Conservation (phyloP, 2,888 invertebrate species). For the Periphyllus acericola region DNA sequence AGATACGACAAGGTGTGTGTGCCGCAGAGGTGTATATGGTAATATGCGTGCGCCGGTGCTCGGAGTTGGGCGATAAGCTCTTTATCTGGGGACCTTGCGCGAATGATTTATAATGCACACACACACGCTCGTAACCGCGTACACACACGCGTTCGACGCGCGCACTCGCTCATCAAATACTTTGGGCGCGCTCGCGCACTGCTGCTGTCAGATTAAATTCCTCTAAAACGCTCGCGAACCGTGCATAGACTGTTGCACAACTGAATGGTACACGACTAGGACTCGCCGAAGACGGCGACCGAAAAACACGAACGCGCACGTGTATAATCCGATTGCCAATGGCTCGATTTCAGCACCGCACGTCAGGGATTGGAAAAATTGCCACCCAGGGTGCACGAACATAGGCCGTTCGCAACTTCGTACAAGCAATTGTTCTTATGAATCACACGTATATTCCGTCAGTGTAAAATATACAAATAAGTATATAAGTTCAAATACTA, state of each 20-base stretch:
- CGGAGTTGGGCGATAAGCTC: slow-evolving; percentile 39
- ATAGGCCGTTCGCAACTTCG: too few species aligned
- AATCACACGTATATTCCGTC: too few species aligned
- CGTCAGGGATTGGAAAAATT: too few species aligned
- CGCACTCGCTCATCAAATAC: background rate
- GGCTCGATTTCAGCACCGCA: too few species aligned
- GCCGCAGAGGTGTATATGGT: background rate
- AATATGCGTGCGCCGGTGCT: background rate
- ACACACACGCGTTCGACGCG: background rate
- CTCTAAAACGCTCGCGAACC: too few species aligned
- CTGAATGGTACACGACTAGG: background rate
- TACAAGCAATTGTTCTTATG: too few species aligned
- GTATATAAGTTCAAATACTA: too few species aligned
- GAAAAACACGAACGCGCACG: background rate
- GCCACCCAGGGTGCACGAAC: too few species aligned
- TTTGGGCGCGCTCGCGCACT: too few species aligned
- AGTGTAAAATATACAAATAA: too few species aligned
- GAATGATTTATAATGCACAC: slow-evolving; percentile 44
- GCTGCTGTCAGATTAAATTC: slow-evolving; percentile 26
- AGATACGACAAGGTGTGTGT: background rate
- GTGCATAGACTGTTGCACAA: background rate
- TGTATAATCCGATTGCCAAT: too few species aligned
- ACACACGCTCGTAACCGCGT: background rate
- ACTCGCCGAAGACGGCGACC: background rate
- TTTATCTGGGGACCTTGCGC: slow-evolving; percentile 43